Evolutionary conservation across 2,797 vertebrate species (phyloP).

Genomic region (Perodicticus potto): DNA sequence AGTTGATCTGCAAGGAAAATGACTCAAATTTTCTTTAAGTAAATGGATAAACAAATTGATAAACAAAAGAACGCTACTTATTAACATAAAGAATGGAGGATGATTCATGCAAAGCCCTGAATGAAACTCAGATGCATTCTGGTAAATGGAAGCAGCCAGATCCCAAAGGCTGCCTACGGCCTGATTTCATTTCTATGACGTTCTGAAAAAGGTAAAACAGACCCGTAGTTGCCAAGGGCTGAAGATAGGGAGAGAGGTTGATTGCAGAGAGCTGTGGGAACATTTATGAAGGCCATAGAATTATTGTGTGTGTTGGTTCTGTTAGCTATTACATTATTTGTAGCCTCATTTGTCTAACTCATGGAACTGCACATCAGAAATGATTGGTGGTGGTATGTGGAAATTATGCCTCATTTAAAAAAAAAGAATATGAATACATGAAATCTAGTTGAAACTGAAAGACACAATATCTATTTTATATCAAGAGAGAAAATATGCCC

Average conservation of each 20-base stretch:
- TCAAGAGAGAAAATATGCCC: neutral
- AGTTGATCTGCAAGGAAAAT: neutral
- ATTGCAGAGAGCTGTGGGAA: neutral
- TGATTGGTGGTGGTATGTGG: neutral
- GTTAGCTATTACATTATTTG: neutral
- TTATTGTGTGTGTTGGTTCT: neutral
- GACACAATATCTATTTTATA: neutral
- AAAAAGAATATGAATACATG: neutral
- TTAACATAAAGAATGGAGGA: neutral
- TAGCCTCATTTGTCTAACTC: neutral
- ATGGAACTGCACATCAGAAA: neutral
- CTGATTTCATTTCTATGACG: neutral
- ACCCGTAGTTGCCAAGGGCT: neutral
- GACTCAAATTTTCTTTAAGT: neutral
- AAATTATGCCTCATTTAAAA: neutral
- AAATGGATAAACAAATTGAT: neutral
- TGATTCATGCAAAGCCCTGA: neutral
- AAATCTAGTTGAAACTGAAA: neutral
- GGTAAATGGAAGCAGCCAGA: neutral
- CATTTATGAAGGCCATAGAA: neutral
- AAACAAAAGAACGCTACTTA: neutral
- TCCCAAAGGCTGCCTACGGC: neutral
- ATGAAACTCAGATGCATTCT: neutral
- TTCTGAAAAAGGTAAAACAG: neutral
- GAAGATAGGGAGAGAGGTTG: neutral